A percentile compares a stretch with the other conserved stretches of the same genome.
phyloP scores from a whole-genome alignment of 2,797 vertebrate genomes.

The Distichodus sexfasciatus region DNA sequence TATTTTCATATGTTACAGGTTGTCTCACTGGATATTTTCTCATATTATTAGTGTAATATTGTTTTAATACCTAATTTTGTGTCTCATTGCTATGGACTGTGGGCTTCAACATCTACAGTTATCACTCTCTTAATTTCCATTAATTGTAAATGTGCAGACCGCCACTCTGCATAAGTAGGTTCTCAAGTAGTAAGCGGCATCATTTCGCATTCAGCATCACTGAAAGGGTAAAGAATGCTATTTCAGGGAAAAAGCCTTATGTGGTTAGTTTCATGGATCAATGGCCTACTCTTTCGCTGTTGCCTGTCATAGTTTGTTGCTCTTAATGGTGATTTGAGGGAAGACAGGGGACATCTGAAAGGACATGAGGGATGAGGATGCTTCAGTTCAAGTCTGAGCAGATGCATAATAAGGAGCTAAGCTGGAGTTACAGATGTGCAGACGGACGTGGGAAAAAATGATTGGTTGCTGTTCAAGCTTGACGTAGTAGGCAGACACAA shows the following conservation, averaged over 20 bases:
- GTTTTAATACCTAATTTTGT: neutral
- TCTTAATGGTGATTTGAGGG: too few relatives aligned
- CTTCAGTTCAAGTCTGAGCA: neutral
- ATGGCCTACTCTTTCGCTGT: slow-evolving; percentile 5
- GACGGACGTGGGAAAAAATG: neutral
- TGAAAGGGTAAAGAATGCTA: neutral
- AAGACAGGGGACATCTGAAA: neutral
- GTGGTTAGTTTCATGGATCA: slow-evolving; percentile 24
- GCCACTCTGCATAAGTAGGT: slow-evolving; percentile 48
- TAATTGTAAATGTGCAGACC: slow-evolving; percentile 34
- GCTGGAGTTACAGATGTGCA: neutral
- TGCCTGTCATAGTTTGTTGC: neutral
- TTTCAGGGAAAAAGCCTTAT: slow-evolving; percentile 7
- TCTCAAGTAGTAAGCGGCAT: slow-evolving; percentile 34
- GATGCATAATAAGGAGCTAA: neutral
- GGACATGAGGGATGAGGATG: neutral
- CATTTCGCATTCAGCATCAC: slow-evolving; percentile 15
- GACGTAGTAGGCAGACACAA: neutral
- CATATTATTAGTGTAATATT: slow-evolving; percentile 3
- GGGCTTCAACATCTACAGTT: slow-evolving; percentile 7
- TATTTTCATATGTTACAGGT: neutral
- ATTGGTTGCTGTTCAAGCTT: too few relatives aligned
- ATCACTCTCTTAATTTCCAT: slow-evolving; percentile 36
- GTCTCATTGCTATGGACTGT: slow-evolving; percentile 5
- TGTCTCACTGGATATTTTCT: neutral